phyloP scores from a whole-genome alignment of 2,113 vertebrate species.

The Rhizomys pruinosus region DNA sequence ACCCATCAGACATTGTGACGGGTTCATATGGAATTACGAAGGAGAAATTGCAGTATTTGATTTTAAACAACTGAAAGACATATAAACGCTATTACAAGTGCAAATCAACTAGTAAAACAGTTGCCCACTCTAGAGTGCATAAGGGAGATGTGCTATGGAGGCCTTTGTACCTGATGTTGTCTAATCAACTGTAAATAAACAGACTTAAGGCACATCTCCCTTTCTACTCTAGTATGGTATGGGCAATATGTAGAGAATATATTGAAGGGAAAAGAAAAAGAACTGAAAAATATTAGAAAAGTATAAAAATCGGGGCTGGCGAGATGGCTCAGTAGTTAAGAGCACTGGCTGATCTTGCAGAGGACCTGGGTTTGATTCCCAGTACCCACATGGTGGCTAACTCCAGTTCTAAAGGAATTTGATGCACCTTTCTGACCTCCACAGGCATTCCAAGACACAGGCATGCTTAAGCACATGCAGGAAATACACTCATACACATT shows the following conservation, averaged over 20 bases:
- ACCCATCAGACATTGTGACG: background rate
- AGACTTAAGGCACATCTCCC: background rate
- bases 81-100: background rate
- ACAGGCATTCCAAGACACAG: too few species aligned
- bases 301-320: too few species aligned
- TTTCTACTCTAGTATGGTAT: background rate
- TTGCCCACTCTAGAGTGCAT: background rate
- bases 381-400: too few species aligned
- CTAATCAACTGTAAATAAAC: background rate
- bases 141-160: background rate
- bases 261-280: background rate
- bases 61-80: conserved; percentile 45
- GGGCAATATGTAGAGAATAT: background rate
- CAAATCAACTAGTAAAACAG: conserved; percentile 11
- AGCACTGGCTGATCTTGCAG: too few species aligned
- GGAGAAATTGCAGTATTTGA: conserved; percentile 27
- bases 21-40: background rate
- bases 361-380: too few species aligned
- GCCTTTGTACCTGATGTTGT: background rate
- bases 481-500: too few species aligned
- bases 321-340: too few species aligned
- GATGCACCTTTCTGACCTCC: too few species aligned
- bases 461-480: too few species aligned
- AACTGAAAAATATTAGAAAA: background rate
- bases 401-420: too few species aligned